Percentiles rank a stretch among this genome's conserved stretches.
Conservation (phyloP, 2,797 vertebrate species). For the Sebastiscus tertius region DNA sequence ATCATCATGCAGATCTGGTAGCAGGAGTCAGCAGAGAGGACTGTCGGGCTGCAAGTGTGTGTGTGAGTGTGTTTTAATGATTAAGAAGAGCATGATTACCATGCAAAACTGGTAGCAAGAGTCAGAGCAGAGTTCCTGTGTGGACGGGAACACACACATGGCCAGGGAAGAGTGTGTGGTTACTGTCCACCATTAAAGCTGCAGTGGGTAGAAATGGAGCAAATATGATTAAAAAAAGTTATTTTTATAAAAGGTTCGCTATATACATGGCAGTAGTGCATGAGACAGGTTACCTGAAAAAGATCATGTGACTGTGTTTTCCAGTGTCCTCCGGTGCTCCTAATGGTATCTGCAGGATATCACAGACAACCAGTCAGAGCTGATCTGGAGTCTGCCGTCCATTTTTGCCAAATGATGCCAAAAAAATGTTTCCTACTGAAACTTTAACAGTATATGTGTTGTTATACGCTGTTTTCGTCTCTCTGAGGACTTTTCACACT, state of each 20-base stretch:
- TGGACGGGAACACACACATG: conserved; percentile 1
- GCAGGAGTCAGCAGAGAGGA: conserved; percentile 23
- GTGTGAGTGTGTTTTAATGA: conserved; percentile 41
- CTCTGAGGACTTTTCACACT: background rate
- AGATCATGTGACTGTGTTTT: too few relatives aligned
- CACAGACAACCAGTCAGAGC: too few relatives aligned
- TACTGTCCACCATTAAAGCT: background rate
- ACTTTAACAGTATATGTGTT: background rate
- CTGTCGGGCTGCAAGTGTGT: conserved; percentile 20
- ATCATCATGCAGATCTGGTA: conserved; percentile 44
- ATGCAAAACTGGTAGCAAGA: conserved; percentile 27
- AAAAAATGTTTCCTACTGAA: too few relatives aligned
- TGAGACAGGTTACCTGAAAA: too few relatives aligned
- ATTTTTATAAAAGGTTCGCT: too few relatives aligned
- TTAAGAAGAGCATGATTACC: conserved; percentile 34
- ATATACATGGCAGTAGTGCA: too few relatives aligned
- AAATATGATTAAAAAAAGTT: too few relatives aligned
- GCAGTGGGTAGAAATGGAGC: too few relatives aligned
- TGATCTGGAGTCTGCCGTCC: too few relatives aligned
- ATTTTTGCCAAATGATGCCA: too few relatives aligned
- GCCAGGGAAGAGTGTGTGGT: background rate
- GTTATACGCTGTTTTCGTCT: background rate
- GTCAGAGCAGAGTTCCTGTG: background rate
- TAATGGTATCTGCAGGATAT: too few relatives aligned
- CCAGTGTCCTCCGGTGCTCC: too few relatives aligned